phyloP scores from a whole-genome alignment of 2,113 vertebrate species.

The Onychorhynchus coronatus region DNA sequence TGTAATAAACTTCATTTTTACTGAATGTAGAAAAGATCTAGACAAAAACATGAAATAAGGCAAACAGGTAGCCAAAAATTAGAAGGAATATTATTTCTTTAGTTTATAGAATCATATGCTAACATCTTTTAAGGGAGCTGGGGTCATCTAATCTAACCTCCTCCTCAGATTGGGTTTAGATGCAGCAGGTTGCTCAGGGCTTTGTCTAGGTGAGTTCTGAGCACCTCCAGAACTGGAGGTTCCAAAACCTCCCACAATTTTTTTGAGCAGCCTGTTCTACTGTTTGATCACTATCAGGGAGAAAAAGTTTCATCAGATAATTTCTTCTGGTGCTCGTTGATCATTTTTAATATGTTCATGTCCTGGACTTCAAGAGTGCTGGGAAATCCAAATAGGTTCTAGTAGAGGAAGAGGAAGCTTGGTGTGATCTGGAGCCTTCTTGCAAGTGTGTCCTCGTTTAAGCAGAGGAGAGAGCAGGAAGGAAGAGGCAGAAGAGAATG shows the following conservation, averaged over 20 bases:
- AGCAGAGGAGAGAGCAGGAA: accelerated
- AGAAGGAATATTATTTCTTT: neutral
- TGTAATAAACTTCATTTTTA: neutral
- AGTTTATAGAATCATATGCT: neutral
- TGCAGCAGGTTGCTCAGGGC: neutral
- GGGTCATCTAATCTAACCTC: neutral
- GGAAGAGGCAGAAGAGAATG: neutral
- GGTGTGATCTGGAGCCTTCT: neutral
- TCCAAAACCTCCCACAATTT: accelerated
- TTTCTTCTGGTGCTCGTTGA: neutral
- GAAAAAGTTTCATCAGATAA: neutral
- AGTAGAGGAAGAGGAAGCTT: neutral
- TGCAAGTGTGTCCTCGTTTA: accelerated
- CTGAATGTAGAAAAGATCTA: neutral
- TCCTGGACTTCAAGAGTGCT: neutral
- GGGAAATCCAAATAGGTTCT: neutral
- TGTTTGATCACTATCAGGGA: neutral
- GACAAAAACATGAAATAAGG: neutral
- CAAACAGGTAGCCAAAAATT: neutral
- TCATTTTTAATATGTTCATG: neutral
- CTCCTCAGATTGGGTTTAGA: neutral
- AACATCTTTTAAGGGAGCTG: neutral
- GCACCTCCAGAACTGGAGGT: neutral
- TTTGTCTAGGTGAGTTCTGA: neutral
- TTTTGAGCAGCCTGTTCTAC: neutral